Evolutionary conservation across 2,888 invertebrate species (phyloP), one percentile per base, ranked within the genome.

Genomic region (Xestia ashworthii): DNA sequence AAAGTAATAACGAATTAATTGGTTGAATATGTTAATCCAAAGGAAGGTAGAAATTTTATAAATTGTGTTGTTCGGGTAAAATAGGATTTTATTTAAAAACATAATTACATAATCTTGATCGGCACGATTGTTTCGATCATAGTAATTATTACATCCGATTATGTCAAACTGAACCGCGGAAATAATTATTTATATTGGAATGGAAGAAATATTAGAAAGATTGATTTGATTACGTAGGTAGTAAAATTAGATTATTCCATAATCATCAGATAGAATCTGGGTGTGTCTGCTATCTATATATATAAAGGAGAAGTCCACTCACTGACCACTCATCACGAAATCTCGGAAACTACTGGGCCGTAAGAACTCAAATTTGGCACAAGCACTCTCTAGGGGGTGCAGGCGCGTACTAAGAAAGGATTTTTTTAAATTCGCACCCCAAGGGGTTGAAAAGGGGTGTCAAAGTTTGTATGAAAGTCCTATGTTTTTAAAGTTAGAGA

Each of bases 1-100:
- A 81, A 76, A 72, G 46, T 71, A 83, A 79, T 66, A 76, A 77
- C 66, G 48, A 68, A 82, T 84, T 80, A 84, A 87, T 86, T 81
- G 79, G 32, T 38, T 53, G 78, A 76, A 68, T 72, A 80, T 84
- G 80, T 78, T 84, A 86, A 86, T 86, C 50, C 14, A 71, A 76
- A 71, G 65, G 75, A 83, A 70, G 79, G 64, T 70, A 73, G n/a
- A 25, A n/a, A 69, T 70, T 69, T 77, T 65, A 74, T 67, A 65
- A 60, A 87, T 85, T 85, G 67, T 78, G 73, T 71, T 65, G 8
- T 44, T 65, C n/a, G n/a, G 8, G n/a, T 16, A 16, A 46, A 44
- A 16, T 25, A 46, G 1, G n/a, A 44, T 4, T 65, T 44, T 65
- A 16, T 16, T 65, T 44, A n/a, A 65, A 65, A 65, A 65, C 16